Percentiles rank a stretch among this genome's conserved stretches.
These are phyloP conservation scores for Dendrocincla fuliginosa DNA, from an alignment of 2,797 vertebrate genomes.

Conservation along the genomic window DNA sequence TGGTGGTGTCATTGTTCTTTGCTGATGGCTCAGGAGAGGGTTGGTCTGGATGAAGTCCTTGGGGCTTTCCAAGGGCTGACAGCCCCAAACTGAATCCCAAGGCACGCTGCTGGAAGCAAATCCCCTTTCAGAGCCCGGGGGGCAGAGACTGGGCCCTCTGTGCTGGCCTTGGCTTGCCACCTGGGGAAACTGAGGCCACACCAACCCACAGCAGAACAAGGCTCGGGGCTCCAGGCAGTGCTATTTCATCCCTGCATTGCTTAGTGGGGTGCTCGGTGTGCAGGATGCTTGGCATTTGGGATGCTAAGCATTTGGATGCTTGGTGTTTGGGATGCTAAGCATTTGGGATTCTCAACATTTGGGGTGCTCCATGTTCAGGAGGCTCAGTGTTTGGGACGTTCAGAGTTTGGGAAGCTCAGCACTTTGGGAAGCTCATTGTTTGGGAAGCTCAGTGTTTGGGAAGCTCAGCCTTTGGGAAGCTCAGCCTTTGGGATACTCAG, in stretches of 20 bases:
- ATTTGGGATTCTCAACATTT: rapidly evolving
- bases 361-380: rapidly evolving
- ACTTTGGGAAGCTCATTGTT: rapidly evolving
- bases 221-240: neutral
- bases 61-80: neutral
- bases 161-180: neutral
- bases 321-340: neutral
- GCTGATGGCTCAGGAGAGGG: neutral
- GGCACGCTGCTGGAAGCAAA: neutral
- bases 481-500: rapidly evolving
- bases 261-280: rapidly evolving
- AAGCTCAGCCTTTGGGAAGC: neutral
- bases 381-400: neutral
- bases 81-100: neutral
- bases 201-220: rapidly evolving
- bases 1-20: rapidly evolving
- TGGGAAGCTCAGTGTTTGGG: neutral
- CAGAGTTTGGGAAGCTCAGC: rapidly evolving
- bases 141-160: rapidly evolving
- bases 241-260: rapidly evolving
- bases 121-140: neutral
- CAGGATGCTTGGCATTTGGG: neutral
- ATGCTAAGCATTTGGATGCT: neutral
- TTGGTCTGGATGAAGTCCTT: neutral
- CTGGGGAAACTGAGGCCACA: neutral